Evolutionary conservation across 2,888 invertebrate genomes (phyloP).

Genomic region (Lycophotia porphyrea): DNA sequence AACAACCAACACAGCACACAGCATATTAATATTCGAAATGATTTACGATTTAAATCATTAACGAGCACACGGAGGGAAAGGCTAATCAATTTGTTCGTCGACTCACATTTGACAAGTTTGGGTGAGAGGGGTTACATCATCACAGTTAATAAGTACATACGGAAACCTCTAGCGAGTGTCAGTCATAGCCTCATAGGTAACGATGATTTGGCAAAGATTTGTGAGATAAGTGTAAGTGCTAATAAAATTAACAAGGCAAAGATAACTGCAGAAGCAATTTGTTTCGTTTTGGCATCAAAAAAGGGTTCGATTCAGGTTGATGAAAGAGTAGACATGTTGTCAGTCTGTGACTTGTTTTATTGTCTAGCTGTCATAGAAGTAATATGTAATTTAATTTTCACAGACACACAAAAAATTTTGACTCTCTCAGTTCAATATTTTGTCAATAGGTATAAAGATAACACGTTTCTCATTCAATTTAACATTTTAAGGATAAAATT

Average conservation of each 20-base stretch:
- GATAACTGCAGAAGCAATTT: background rate
- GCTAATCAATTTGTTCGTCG: conserved; percentile 47
- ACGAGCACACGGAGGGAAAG: conserved; percentile 51
- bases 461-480: conserved; percentile 29
- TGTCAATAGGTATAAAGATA: conserved; percentile 1
- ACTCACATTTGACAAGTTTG: conserved; percentile 55
- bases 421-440: conserved; percentile 15
- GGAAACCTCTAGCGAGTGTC: conserved; percentile 17
- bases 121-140: conserved; percentile 51
- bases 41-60: conserved; percentile 43
- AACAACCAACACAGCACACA: conserved; percentile 16
- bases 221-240: conserved; percentile 6
- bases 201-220: conserved; percentile 42
- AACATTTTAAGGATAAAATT: background rate
- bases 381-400: background rate
- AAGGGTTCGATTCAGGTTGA: background rate
- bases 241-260: conserved; percentile 19
- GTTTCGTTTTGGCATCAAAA: background rate
- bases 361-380: background rate
- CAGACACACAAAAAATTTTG: background rate
- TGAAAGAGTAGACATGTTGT: background rate
- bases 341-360: background rate
- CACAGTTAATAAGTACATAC: conserved; percentile 26
- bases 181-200: conserved; percentile 20
- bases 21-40: conserved; percentile 35